A percentile compares a stretch with the other conserved stretches of the same genome.
Evolutionary conservation across 2,113 vertebrate species (phyloP).

Genomic region (Pterocles burchelli): DNA sequence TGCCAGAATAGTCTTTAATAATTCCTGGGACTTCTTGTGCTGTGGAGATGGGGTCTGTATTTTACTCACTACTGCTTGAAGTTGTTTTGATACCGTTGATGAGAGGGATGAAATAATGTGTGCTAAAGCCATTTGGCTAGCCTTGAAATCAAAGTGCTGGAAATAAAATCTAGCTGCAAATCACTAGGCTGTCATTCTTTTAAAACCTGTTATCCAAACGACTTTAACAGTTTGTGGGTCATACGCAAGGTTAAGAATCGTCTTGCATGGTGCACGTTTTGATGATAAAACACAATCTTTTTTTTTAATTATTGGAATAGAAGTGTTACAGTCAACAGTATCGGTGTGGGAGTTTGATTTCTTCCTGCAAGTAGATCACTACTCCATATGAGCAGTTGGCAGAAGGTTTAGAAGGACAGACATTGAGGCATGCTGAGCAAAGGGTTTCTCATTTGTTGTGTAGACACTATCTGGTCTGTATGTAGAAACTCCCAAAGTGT

Average conservation of each 20-base stretch:
- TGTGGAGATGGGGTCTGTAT: neutral
- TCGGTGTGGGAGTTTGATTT: slow-evolving; percentile 30
- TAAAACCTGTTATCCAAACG: slow-evolving; percentile 66
- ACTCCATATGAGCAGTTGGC: slow-evolving; percentile 11
- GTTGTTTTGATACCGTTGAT: slow-evolving; percentile 49
- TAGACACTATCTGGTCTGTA: neutral
- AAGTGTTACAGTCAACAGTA: slow-evolving; percentile 25
- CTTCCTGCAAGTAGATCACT: slow-evolving; percentile 15
- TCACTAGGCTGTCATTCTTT: slow-evolving; percentile 64
- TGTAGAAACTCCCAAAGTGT: neutral
- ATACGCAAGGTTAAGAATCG: slow-evolving; percentile 51
- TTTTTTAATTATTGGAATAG: slow-evolving; percentile 25
- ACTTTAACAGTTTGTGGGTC: slow-evolving; percentile 73
- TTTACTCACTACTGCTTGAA: slow-evolving; percentile 1
- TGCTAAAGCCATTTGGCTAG: slow-evolving; percentile 73
- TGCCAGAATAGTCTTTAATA: neutral
- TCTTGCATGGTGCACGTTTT: slow-evolving; percentile 22
- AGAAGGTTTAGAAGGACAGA: neutral
- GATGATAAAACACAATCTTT: slow-evolving; percentile 53
- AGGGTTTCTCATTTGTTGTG: neutral
- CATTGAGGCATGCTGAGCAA: rapidly evolving
- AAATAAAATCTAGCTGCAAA: slow-evolving; percentile 68
- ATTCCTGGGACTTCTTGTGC: neutral
- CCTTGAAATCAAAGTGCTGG: slow-evolving; percentile 58
- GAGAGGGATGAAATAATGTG: slow-evolving; percentile 34